Base-by-base conservation (phyloP, 2,888 invertebrate species). In the Apomyelois bistriatella region DNA sequence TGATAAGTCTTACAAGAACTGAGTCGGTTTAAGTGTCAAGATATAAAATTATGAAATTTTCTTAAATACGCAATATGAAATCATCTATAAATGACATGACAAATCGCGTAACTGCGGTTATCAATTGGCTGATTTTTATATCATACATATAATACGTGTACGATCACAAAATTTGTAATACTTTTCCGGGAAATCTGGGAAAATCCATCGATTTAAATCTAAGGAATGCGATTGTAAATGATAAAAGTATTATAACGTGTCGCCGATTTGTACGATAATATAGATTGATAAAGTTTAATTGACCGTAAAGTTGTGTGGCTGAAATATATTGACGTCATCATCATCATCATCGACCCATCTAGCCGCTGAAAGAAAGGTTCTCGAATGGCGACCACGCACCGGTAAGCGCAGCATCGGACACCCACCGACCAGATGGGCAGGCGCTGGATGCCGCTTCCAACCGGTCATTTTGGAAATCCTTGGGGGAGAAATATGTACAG, bases 121-220 rank as follows among this genome's bases (percentile, higher is more conserved):
- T 46, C 46, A 15, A 10, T 13, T 32, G 32, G 4, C 16, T 46
- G 46, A 32, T 46, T 15, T 46, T 9, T 8, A 46, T 46, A 46
- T 41, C 32, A 40, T 38, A 15, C 35, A 47, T n/a, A 4, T 30
- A 30, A 43, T 30, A 46, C 12, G 13, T 2, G 13, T 48, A n/a
- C 37, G 22, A 37, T 48, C 36, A 12, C 12, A 13, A 30, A 0
- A 48, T 8, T 37, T 16, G 22, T 28, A 50, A 50, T 50, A 50
- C 15, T 32, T 50, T 41, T 41, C 40, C 40, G 7, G 15, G 38
- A 50, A 50, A 40, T 32, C n/a, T 9, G 49, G 40, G 49, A 16
- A 50, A 50, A 41, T 41, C 49, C 49, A 40, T 12, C 28, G 49
- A 40, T 41, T 40, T 8, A n/a, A 40, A 50, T 50, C 40, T 4